Base-by-base conservation (phyloP, 2,797 vertebrate genomes). In the Alca torda region DNA sequence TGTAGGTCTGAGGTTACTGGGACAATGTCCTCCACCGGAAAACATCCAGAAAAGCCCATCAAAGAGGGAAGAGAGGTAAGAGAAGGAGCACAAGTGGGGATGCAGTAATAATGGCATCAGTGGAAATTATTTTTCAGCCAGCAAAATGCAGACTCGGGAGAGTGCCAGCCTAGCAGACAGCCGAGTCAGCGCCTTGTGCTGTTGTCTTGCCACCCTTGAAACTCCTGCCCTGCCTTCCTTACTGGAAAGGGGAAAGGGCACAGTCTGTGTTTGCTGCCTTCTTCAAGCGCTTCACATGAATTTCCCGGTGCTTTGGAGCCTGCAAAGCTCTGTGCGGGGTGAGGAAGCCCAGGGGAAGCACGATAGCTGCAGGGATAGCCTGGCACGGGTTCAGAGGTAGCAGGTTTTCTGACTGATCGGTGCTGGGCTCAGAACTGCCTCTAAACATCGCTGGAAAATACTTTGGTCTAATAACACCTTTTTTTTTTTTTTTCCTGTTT, bases 361-460 rank as follows among this genome's bases (percentile, higher is more conserved):
- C 3, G 5, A 6, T 56, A 67, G 74, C 80, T 64, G 57, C 51
- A 59, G 43, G 30, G 23, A 41, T 37, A 61, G 69, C 33, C 64
- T 92, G 75, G 72, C 75, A 16, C 0, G 0, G 7, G 30, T 70
- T 87, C 51, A 50, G 67, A 67, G 56, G 28, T 20, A 74, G 46
- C 83, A 67, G 50, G n/a, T 83, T 84, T 95, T 82, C 43, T 84
- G 67, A 9, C 33, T 72, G 76, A 14, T 68, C 0, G 1, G 9
- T 84, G 60, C 83, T 87, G 77, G 60, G 53, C 79, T 88, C 30
- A 63, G 60, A 81, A 45, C 46, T 53, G 61, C 31, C 46, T 93
- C 65, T 92, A 73, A 92, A 96, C 75, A 39, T 74, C 6, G 2
- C 53, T 95, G 88, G 94, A 90, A 92, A 96, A 92, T 84, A 87